A percentile compares a stretch with the other conserved stretches of the same genome.
These are phyloP conservation scores for Pediacus dermestoides DNA, from an alignment of 2,888 invertebrate genomes.

Conservation along the genomic window DNA sequence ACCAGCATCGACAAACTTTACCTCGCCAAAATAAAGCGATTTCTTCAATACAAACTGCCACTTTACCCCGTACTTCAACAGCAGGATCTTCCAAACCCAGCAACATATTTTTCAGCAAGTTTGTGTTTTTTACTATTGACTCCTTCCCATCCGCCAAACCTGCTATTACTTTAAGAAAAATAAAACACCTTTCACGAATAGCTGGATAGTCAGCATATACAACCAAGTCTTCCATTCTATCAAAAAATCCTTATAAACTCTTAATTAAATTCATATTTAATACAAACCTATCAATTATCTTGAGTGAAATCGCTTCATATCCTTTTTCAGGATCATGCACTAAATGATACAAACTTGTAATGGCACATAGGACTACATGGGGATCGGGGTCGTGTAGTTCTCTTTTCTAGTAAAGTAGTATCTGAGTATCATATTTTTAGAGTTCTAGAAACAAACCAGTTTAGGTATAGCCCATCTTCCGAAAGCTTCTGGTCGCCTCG, in stretches of 20 bases:
- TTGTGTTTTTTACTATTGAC: conserved; percentile 44
- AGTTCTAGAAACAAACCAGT: conserved; percentile 34
- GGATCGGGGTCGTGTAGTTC: conserved; percentile 46
- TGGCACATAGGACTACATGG: conserved; percentile 43
- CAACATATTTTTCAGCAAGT: conserved; percentile 41
- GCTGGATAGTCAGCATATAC: conserved; percentile 25
- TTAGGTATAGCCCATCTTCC: conserved; percentile 49
- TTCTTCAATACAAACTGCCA: conserved; percentile 45
- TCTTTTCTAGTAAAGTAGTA: conserved; percentile 17
- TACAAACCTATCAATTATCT: conserved; percentile 47
- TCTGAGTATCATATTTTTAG: background rate
- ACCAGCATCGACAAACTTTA: conserved; percentile 22
- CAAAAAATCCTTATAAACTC: conserved; percentile 4
- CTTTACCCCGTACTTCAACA: conserved; percentile 43
- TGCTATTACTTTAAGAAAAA: conserved; percentile 44
- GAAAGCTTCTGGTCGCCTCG: conserved; percentile 47
- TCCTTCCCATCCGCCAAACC: conserved; percentile 44
- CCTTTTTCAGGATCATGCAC: conserved; percentile 50
- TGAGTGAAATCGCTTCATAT: conserved; percentile 46
- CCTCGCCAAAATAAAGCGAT: conserved; percentile 44
- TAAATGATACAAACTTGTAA: conserved; percentile 49
- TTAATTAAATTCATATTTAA: no score
- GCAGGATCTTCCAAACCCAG: conserved; percentile 42
- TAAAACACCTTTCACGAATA: conserved; percentile 47
- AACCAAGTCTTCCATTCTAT: conserved; percentile 44